Evolutionary conservation across 2,113 vertebrate genomes (phyloP).

Genomic region (Ctenomys sociabilis): DNA sequence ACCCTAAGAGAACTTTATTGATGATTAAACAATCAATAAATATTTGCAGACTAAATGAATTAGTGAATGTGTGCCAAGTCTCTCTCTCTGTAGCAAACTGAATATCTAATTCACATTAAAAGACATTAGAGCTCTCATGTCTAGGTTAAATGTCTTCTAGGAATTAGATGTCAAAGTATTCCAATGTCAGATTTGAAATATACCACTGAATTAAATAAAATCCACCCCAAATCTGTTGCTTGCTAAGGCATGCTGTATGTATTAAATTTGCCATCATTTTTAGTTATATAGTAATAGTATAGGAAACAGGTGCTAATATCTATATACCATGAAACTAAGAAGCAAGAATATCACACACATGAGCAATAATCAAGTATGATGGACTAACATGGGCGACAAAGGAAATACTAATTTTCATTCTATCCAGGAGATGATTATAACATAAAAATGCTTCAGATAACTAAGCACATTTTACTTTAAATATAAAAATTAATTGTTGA

Average conservation of each 20-base stretch:
- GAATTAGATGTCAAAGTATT: background rate
- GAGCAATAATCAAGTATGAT: background rate
- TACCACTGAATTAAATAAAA: constrained; percentile 12
- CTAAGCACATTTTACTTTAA: background rate
- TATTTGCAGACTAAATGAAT: constrained; percentile 10
- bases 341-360: background rate
- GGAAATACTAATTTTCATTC: background rate
- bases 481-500: background rate
- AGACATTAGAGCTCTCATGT: background rate
- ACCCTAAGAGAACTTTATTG: background rate
- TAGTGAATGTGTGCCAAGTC: background rate
- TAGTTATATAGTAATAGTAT: background rate
- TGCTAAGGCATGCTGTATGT: background rate
- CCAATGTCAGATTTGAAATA: background rate
- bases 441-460: background rate
- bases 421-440: background rate
- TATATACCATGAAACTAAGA: background rate
- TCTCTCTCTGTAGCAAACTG: background rate
- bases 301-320: background rate
- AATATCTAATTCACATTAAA: constrained; percentile 29
- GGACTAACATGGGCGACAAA: background rate
- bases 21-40: constrained; percentile 17
- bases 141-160: constrained; percentile 18
- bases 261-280: background rate
- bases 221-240: background rate